phyloP scores from a whole-genome alignment of 1,140 invertebrate genomes.

The Hypsibius dujardini region DNA sequence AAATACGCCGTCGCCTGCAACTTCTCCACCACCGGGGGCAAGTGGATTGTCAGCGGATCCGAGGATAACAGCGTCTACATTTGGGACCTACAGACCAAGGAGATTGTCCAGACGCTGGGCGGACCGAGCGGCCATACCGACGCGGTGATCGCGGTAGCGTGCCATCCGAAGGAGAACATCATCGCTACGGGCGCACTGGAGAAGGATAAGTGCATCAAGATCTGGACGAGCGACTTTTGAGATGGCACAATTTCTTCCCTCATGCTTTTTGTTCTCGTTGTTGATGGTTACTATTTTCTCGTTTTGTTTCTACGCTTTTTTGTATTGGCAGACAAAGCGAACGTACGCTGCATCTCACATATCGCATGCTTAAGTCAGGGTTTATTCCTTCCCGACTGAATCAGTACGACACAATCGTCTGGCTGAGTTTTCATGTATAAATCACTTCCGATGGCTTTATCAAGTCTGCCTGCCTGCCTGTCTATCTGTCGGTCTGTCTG shows the following conservation, averaged over 20 bases:
- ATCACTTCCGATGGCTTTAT: too few species aligned
- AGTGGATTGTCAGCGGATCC: constrained; percentile 99
- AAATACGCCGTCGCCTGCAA: constrained; percentile 99
- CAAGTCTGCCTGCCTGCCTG: too few species aligned
- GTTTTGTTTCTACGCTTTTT: too few species aligned
- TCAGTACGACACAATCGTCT: too few species aligned
- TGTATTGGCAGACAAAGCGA: too few species aligned
- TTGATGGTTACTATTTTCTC: too few species aligned
- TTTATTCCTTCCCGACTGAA: too few species aligned
- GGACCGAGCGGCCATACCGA: constrained; percentile 89
- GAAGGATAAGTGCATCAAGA: constrained; percentile 95
- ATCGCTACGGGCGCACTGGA: constrained; percentile 95
- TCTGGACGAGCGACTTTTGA: constrained; percentile 96
- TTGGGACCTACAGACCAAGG: constrained; percentile 98
- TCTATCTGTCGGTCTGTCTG: too few species aligned
- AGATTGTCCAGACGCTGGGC: constrained; percentile 90
- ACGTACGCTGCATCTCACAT: too few species aligned
- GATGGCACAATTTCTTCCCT: background rate
- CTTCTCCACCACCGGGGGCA: constrained; percentile 97
- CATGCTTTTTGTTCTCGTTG: too few species aligned
- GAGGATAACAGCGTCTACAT: constrained; percentile 98
- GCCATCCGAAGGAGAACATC: constrained; percentile 95
- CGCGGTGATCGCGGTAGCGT: constrained; percentile 90
- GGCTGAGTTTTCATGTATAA: too few species aligned
- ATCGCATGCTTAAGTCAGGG: too few species aligned